These are phyloP conservation scores for Polyommatus icarus DNA, from an alignment of 2,888 invertebrate genomes.

Conservation along the genomic window DNA sequence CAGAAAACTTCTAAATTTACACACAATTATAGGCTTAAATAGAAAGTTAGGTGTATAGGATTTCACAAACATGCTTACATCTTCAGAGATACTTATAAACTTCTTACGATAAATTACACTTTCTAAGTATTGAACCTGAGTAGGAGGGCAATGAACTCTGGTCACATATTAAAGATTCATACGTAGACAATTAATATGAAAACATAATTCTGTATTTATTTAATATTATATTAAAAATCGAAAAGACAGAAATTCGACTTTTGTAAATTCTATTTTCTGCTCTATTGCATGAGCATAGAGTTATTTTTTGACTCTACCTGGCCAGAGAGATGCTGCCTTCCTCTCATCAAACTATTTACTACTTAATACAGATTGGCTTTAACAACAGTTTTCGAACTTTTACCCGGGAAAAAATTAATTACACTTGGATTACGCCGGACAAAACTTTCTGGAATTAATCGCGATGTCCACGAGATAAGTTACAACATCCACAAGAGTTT, in stretches of 20 bases:
- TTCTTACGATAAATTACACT: neutral
- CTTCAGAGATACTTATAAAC: constrained; percentile 6
- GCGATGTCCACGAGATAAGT: neutral
- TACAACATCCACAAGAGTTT: constrained; percentile 16
- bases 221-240: too few species aligned
- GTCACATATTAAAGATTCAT: too few species aligned
- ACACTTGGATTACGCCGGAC: constrained; percentile 7
- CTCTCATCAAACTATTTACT: neutral
- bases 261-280: too few species aligned
- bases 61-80: neutral
- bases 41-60: neutral
- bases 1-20: neutral
- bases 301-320: neutral
- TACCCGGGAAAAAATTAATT: constrained; percentile 22
- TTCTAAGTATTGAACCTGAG: neutral
- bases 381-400: neutral
- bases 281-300: too few species aligned
- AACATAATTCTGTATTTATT: too few species aligned
- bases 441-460: constrained; percentile 14
- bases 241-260: too few species aligned
- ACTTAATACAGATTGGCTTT: neutral
- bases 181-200: too few species aligned
- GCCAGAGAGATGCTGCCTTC: neutral
- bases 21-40: constrained; percentile 1
- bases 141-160: neutral